Evolutionary conservation across 2,113 vertebrate species (phyloP), one percentile per base, ranked within the genome.

Genomic region (Gadus chalcogrammus): DNA sequence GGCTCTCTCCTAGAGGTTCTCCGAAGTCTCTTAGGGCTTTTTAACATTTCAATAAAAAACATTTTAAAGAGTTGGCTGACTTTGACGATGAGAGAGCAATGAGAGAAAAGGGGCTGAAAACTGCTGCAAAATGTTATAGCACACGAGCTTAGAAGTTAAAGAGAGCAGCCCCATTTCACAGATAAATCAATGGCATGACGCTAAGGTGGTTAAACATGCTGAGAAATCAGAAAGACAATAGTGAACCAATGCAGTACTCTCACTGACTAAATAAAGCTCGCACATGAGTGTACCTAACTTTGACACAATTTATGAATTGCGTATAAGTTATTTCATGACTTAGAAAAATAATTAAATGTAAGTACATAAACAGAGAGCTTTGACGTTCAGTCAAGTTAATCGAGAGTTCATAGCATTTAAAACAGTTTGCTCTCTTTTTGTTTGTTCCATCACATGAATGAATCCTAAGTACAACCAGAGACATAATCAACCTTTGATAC

Each of bases 1-100:
- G 67, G 53, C 71, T 64, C 69, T 71, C 70, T 77, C 67, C 16
- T 64, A 70, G 65, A 70, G 62, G 72, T 74, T 67, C 79, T 75
- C 35, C 55, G 89, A 89, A 89, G 89, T 73, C 88, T 90, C 85
- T 13, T 27, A 84, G 64, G 82, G 86, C 91, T 86, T 85, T 87
- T 84, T 85, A 88, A 84, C 92, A 92, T 93, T 92, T 86, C 72
- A 84, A 87, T 88, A 85, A 88, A 87, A 87, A 82, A 6, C 20
- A 79, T 70, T 88, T 87, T 84, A 87, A 77, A 85, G 82, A 87
- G 79, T 78, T 42, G 72, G 38, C 72, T 63, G 76, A 79, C 77
- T 74, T 72, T 76, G 75, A 75, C 77, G 72, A 80, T 77, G 66
- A 15, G 53, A 18, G 73, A 2, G 75, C 64, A 73, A 76, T 75